These are phyloP conservation scores for Lagodon rhomboides DNA, from an alignment of 2,797 vertebrate species.

Conservation along the genomic window DNA sequence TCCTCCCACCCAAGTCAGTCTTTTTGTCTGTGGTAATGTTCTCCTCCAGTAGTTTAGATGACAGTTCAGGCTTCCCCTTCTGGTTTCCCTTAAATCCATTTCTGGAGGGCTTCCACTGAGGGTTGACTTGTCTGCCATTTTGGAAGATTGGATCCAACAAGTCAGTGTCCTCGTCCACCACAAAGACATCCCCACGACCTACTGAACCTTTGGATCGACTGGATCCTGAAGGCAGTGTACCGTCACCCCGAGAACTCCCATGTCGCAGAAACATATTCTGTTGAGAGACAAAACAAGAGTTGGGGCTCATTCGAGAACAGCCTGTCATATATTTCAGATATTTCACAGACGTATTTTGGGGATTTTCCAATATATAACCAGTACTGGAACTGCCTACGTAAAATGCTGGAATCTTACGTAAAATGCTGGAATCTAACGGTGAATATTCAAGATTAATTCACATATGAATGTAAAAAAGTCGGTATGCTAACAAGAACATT, in stretches of 20 bases:
- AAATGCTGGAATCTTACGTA: background rate
- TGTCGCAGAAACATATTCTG: conserved; percentile 63
- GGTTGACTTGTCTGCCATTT: conserved; percentile 56
- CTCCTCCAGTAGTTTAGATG: conserved; percentile 79
- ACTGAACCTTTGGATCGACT: conserved; percentile 66
- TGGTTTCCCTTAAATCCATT: conserved; percentile 22
- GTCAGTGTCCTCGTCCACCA: conserved; percentile 87
- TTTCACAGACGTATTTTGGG: background rate
- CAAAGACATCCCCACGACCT: conserved; percentile 79
- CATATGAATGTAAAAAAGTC: background rate
- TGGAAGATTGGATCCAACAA: conserved; percentile 78
- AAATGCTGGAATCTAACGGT: background rate
- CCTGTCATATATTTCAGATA: background rate
- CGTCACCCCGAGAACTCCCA: conserved; percentile 79
- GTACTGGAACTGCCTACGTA: no score
- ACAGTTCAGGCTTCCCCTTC: conserved; percentile 80
- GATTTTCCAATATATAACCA: no score
- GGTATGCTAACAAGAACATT: background rate
- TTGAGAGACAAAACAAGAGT: conserved; percentile 34
- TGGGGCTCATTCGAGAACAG: background rate
- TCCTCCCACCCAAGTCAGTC: conserved; percentile 28
- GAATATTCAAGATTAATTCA: no score
- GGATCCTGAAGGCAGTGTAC: conserved; percentile 76
- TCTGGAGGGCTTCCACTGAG: conserved; percentile 55
- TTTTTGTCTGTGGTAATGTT: conserved; percentile 88